Evolutionary conservation across 1,140 invertebrate genomes (phyloP).

Genomic region (Lepidurus couesii): DNA sequence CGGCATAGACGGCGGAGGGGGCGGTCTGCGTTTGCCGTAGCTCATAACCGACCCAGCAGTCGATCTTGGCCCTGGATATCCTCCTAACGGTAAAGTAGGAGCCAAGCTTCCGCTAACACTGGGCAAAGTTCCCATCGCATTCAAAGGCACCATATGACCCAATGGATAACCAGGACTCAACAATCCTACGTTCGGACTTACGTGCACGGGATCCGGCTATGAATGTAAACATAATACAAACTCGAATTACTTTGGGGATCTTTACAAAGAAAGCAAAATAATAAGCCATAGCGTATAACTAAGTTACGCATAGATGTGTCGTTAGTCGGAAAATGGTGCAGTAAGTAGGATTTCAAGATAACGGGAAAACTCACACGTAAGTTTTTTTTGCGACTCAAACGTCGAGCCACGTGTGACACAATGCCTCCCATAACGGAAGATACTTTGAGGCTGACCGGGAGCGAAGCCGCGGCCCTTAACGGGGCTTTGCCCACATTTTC

Average conservation of each 20-base stretch:
- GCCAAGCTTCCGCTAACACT: constrained; percentile 25
- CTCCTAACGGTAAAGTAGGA: constrained; percentile 27
- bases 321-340: background rate
- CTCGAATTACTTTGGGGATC: background rate
- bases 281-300: background rate
- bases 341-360: constrained; percentile 21
- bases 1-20: constrained; percentile 63
- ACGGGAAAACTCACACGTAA: background rate
- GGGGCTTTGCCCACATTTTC: constrained; percentile 24
- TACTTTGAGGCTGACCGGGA: constrained; percentile 28
- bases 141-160: constrained; percentile 23
- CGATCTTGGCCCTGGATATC: constrained; percentile 25
- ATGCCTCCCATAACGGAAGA: background rate
- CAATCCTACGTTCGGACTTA: constrained; percentile 30
- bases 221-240: background rate
- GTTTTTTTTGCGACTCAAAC: constrained; percentile 28
- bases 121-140: constrained; percentile 2
- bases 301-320: background rate
- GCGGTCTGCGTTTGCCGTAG: constrained; percentile 48
- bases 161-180: constrained; percentile 30
- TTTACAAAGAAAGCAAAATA: background rate
- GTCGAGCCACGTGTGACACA: constrained; percentile 28
- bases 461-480: constrained; percentile 21
- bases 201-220: constrained; percentile 32
- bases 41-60: constrained; percentile 27